Evolutionary conservation across 2,888 invertebrate genomes (phyloP).

Genomic region (Tipula vernalis): DNA sequence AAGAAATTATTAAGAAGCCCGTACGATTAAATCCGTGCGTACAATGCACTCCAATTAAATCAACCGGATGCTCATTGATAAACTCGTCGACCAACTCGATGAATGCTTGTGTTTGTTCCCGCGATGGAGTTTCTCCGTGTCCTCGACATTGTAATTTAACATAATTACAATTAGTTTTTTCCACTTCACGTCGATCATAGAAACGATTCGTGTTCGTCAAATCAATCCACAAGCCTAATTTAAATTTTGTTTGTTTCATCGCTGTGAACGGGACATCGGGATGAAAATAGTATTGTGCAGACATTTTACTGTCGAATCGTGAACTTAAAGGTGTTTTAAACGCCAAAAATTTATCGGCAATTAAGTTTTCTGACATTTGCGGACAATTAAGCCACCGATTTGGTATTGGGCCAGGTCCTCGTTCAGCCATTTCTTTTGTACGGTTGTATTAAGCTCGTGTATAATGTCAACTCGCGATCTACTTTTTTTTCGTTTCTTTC

Average conservation of each 20-base stretch:
- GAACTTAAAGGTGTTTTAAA: constrained; percentile 69
- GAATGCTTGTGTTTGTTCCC: constrained; percentile 74
- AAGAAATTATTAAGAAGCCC: constrained; percentile 82
- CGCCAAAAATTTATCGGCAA: constrained; percentile 68
- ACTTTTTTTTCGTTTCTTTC: background rate
- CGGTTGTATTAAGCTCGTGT: background rate
- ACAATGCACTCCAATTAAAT: constrained; percentile 67
- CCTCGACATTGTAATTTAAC: constrained; percentile 82
- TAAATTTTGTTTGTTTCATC: constrained; percentile 67
- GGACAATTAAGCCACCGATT: constrained; percentile 83
- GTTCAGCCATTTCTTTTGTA: constrained; percentile 13
- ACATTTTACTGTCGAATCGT: constrained; percentile 73
- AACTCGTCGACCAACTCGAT: constrained; percentile 68
- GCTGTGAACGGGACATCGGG: constrained; percentile 77
- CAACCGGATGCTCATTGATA: constrained; percentile 63
- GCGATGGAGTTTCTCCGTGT: constrained; percentile 83
- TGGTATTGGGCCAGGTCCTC: constrained; percentile 55
- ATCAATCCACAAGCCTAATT: constrained; percentile 92
- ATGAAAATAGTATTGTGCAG: constrained; percentile 68
- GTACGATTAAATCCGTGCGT: constrained; percentile 98
- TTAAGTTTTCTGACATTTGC: constrained; percentile 57
- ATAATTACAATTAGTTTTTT: constrained; percentile 64
- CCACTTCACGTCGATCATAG: constrained; percentile 73
- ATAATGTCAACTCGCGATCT: background rate
- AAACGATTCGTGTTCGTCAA: constrained; percentile 90